phyloP scores from a whole-genome alignment of 2,888 invertebrate species.

The Scaptodrosophila latifasciaeformis region DNA sequence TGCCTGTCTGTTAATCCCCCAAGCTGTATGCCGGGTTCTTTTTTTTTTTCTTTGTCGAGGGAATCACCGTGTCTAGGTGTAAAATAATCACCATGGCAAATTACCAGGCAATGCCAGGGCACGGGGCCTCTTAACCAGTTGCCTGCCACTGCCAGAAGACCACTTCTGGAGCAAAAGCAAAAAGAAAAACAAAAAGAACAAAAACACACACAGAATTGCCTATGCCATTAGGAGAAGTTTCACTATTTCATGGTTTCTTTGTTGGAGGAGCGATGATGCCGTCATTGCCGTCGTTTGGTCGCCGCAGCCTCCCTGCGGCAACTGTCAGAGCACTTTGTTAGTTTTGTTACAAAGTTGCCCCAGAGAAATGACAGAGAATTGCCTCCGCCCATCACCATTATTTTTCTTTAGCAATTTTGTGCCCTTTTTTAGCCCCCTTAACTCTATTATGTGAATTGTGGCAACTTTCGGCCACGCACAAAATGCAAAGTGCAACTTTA shows the following conservation, averaged over 20 bases:
- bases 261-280: constrained; percentile 1
- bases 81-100: too few relatives aligned
- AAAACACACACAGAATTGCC: background rate
- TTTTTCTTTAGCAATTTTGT: background rate
- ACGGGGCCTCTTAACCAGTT: too few relatives aligned
- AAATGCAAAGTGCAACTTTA: background rate
- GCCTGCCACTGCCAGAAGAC: constrained; percentile 3
- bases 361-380: background rate
- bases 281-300: constrained; percentile 1
- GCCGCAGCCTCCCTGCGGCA: constrained; percentile 7
- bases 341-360: constrained; percentile 26
- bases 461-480: constrained; percentile 2
- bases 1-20: too few relatives aligned
- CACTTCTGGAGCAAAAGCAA: too few relatives aligned
- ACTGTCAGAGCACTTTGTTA: constrained; percentile 58
- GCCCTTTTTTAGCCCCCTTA: constrained; percentile 25
- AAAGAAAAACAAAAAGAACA: too few relatives aligned
- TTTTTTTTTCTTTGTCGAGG: too few relatives aligned
- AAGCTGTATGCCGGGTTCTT: too few relatives aligned
- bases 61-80: too few relatives aligned
- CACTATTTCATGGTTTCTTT: too few relatives aligned
- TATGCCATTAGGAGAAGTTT: background rate
- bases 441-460: constrained; percentile 29
- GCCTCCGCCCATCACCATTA: background rate
- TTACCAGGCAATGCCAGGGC: constrained; percentile 5